Percentiles rank a stretch among this genome's conserved stretches.
Conservation (phyloP, 2,888 invertebrate species). For the Megaustenia siamemsis region DNA sequence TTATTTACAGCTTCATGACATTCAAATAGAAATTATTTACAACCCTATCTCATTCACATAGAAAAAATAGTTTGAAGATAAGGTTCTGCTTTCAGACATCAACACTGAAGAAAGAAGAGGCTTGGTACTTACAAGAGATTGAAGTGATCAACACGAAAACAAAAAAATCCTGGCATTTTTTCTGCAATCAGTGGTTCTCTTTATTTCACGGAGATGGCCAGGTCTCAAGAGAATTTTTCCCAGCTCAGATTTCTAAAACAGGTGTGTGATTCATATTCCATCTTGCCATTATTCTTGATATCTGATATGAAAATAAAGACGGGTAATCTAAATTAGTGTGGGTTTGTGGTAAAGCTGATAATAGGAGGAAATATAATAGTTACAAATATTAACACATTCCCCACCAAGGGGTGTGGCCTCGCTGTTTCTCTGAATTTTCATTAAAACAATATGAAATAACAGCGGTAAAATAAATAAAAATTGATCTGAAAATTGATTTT, state of each 20-base stretch:
- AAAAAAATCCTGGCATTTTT: slow-evolving; percentile 77
- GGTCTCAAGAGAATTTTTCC: slow-evolving; percentile 74
- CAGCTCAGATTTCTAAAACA: slow-evolving; percentile 75
- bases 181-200: slow-evolving; percentile 79
- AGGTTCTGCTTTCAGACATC: slow-evolving; percentile 71
- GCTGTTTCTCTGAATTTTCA: too few species aligned
- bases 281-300: too few species aligned
- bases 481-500: too few species aligned
- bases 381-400: too few species aligned
- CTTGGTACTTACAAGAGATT: slow-evolving; percentile 79
- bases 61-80: not conserved
- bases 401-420: too few species aligned
- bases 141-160: slow-evolving; percentile 76
- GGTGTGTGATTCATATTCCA: slow-evolving; percentile 63
- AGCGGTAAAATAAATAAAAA: too few species aligned
- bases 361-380: too few species aligned
- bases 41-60: not conserved
- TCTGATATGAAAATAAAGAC: too few species aligned
- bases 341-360: too few species aligned
- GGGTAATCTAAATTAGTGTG: too few species aligned
- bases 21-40: not conserved
- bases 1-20: too few species aligned
- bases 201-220: slow-evolving; percentile 78
- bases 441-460: too few species aligned
- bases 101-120: slow-evolving; percentile 76